Evolutionary conservation across 92 coral and sea anemone genomes (phyloP), one percentile per base, ranked within the genome.

Genomic region (Heliopora coerulea): DNA sequence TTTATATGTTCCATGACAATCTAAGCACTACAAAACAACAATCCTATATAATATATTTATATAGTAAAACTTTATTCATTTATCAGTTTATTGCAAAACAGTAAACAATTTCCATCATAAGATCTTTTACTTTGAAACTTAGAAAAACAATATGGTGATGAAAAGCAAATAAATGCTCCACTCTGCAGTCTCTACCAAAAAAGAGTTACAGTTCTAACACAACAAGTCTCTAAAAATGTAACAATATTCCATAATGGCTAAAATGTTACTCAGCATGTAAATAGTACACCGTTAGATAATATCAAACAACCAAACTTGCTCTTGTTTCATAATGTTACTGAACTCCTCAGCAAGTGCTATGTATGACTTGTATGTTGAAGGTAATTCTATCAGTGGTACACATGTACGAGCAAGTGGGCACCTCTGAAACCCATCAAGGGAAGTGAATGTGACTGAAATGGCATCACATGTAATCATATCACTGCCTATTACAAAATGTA

Each of bases 281-380:
- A 41, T 17, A 19, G 5, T 12, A 4, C 6, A 12, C 6, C 42
- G 12, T 73, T 66, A 75, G 48, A 61, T 70, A 48, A 75, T 75
- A 12, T 61, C 65, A 59, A 75, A 75, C 25, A 70, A 59, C 80
- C 72, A 75, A 21, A 59, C 72, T 42, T 24, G 23, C 28, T 59
- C 70, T 24, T 75, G 56, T 60, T 41, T 44, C 80, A 75, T 60
- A 24, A 75, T 28, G 65, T 33, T 42, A 28, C 37, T 59, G 10
- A 75, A 75, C 33, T 59, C 80, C 25, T 59, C 56, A 23, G 80
- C 80, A 9, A 75, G 72, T 11, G 57, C 72, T 42, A 59, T 52
- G 26, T 59, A 75, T 1, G 57, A 60, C n/a, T 75, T 70, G 25
- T 74, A 75, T 0, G 80, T 60, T 18, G 69, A 26, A 13, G 80